Percentiles rank a stretch among this genome's conserved stretches.
Evolutionary conservation across 2,888 invertebrate genomes (phyloP).

Genomic region (Oxytorus armatus): DNA sequence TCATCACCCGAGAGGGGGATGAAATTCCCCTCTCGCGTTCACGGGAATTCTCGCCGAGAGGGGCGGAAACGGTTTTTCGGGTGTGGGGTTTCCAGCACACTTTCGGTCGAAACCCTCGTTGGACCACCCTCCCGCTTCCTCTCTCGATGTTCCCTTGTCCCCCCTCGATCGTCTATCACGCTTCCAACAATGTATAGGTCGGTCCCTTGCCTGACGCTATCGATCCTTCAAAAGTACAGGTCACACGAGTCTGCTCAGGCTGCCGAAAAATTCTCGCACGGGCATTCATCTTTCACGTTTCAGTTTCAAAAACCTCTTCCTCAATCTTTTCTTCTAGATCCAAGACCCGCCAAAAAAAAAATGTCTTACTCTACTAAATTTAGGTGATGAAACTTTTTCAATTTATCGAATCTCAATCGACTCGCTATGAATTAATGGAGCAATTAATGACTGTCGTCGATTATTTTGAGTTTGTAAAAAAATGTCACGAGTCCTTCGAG

Average conservation of each 20-base stretch:
- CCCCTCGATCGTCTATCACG: constrained; percentile 30
- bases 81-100: constrained; percentile 64
- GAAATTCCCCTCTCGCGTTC: constrained; percentile 31
- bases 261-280: constrained; percentile 59
- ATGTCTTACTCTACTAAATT: neutral
- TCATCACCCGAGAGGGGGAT: constrained; percentile 52
- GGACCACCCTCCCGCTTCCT: constrained; percentile 61
- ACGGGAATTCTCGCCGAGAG: constrained; percentile 52
- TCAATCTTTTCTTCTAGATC: neutral
- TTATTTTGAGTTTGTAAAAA: constrained; percentile 4
- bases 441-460: neutral
- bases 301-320: constrained; percentile 21
- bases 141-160: constrained; percentile 54
- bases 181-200: constrained; percentile 32
- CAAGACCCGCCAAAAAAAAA: neutral
- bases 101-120: constrained; percentile 67
- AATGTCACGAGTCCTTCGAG: neutral
- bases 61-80: constrained; percentile 69
- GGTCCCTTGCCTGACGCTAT: constrained; percentile 76
- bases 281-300: constrained; percentile 40
- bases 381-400: neutral
- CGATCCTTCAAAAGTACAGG: constrained; percentile 79
- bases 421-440: neutral
- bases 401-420: neutral
- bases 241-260: constrained; percentile 77